Percentiles rank a stretch among this genome's conserved stretches.
phyloP scores from a whole-genome alignment of 1,140 invertebrate genomes.

The Calephelis virginiensis region DNA sequence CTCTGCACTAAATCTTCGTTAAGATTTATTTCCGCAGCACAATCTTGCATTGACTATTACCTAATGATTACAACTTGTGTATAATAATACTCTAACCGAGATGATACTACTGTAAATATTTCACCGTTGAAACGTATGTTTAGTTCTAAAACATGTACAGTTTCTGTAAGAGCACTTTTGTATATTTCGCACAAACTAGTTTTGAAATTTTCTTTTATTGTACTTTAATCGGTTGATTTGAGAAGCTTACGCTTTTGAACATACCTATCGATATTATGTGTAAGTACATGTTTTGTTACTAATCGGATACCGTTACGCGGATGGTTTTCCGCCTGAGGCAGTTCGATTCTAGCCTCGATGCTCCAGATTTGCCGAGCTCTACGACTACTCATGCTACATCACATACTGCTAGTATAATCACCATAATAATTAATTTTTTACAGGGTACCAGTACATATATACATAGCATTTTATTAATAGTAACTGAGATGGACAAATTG shows the following conservation, averaged over 20 bases:
- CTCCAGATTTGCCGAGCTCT: slow-evolving; percentile 43
- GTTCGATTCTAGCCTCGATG: slow-evolving; percentile 47
- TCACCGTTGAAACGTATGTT: slow-evolving; percentile 76
- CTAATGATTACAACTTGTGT: slow-evolving; percentile 75
- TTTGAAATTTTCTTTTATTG: slow-evolving; percentile 75
- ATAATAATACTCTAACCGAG: slow-evolving; percentile 66
- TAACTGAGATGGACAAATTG: slow-evolving; percentile 74
- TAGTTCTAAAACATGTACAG: slow-evolving; percentile 81
- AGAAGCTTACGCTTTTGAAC: slow-evolving; percentile 78
- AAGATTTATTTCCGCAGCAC: slow-evolving; percentile 79
- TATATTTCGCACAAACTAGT: slow-evolving; percentile 79
- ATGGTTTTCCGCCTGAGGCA: slow-evolving; percentile 41
- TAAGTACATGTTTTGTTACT: slow-evolving; percentile 80
- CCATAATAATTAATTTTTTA: slow-evolving; percentile 78
- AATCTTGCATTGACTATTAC: slow-evolving; percentile 75
- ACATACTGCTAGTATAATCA: slow-evolving; percentile 58
- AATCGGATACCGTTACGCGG: slow-evolving; percentile 70
- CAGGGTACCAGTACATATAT: slow-evolving; percentile 72
- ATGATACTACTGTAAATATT: slow-evolving; percentile 79
- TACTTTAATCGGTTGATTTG: slow-evolving; percentile 71
- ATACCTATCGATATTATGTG: slow-evolving; percentile 76
- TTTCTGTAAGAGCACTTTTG: slow-evolving; percentile 78
- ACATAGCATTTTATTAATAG: slow-evolving; percentile 66
- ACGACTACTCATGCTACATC: slow-evolving; percentile 73
- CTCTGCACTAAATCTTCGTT: slow-evolving; percentile 74